Conservation (phyloP, 1,140 invertebrate species). For the Parasteatoda tepidariorum region DNA sequence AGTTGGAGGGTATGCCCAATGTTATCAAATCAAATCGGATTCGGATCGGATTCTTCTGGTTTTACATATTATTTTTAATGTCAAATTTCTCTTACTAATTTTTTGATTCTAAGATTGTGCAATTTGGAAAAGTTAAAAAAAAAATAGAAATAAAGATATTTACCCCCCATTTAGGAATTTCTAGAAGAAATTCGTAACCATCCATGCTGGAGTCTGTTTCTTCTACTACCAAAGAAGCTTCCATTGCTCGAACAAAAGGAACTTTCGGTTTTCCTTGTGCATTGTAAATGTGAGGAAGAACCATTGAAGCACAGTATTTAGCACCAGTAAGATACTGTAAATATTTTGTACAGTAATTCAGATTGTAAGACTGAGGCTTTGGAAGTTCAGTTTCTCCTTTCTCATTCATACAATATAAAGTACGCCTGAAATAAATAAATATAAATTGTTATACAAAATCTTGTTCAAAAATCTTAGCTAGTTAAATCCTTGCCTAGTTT, state of each 20-base stretch:
- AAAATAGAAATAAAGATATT: background rate
- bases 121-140: no score
- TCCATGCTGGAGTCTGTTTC: slow-evolving; percentile 34
- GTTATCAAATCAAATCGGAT: no score
- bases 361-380: slow-evolving; percentile 4
- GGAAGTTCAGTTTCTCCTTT: slow-evolving; percentile 9
- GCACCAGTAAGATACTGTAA: slow-evolving; percentile 18
- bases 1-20: no score
- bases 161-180: slow-evolving; percentile 29
- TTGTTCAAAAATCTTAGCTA: background rate
- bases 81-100: no score
- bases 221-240: slow-evolving; percentile 34
- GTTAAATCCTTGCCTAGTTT: background rate
- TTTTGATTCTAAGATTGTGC: no score
- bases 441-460: background rate
- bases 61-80: no score
- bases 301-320: background rate
- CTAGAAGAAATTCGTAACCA: slow-evolving; percentile 31
- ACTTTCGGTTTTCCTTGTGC: slow-evolving; percentile 21
- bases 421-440: slow-evolving; percentile 19
- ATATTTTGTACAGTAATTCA: slow-evolving; percentile 50
- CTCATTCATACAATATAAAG: slow-evolving; percentile 21
- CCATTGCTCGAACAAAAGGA: slow-evolving; percentile 25
- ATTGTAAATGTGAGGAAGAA: slow-evolving; percentile 29
- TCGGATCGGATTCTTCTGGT: no score